These are phyloP conservation scores for Gavia stellata DNA, from an alignment of 2,113 vertebrate genomes.

Conservation along the genomic window DNA sequence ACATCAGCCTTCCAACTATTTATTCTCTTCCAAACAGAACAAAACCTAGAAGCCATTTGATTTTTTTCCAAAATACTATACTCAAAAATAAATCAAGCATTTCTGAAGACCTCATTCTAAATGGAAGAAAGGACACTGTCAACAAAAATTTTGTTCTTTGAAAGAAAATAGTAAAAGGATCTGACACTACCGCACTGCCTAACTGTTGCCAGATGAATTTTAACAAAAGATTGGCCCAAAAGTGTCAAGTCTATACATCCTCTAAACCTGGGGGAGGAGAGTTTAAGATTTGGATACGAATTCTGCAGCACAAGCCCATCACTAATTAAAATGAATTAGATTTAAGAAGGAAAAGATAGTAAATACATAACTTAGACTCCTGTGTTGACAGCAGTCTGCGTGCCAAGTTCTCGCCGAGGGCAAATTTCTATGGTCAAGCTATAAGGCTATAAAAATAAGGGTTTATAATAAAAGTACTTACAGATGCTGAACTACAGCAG, in stretches of 20 bases:
- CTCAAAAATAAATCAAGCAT: neutral
- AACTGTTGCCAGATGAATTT: neutral
- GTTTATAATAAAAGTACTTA: constrained; percentile 8
- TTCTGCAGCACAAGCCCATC: neutral
- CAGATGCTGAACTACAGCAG: constrained; percentile 6
- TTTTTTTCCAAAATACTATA: neutral
- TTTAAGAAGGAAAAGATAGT: neutral
- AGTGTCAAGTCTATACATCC: neutral
- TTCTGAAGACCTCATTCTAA: neutral
- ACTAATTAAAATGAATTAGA: constrained; percentile 18
- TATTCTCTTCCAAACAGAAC: neutral
- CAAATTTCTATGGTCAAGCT: neutral
- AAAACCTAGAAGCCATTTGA: neutral
- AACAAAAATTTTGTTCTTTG: neutral
- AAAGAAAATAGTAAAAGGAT: neutral
- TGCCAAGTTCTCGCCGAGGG: neutral
- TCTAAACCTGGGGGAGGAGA: neutral
- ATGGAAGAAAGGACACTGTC: neutral
- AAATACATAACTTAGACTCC: neutral
- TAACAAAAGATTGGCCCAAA: neutral
- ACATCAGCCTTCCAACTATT: neutral
- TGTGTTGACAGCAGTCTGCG: neutral
- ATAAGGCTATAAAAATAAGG: constrained; percentile 9
- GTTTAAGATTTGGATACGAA: neutral
- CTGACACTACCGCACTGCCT: neutral